Base-by-base conservation (phyloP, 1,140 invertebrate species). In the Bombus confusus region DNA sequence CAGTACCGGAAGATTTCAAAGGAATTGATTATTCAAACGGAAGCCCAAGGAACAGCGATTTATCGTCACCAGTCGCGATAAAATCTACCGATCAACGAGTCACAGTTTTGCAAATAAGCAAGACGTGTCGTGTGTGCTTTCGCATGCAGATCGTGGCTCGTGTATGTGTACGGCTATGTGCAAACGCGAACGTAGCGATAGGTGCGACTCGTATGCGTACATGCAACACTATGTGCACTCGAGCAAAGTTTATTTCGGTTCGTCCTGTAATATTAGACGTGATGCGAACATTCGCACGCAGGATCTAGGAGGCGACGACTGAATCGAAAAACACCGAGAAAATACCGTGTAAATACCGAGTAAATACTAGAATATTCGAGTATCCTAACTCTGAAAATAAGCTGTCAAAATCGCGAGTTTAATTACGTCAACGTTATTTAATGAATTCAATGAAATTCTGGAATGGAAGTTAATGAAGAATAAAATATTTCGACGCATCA, bases 251-350 rank as follows among this genome's bases (percentile, higher is more conserved):
- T 86, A 86, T 86, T 86, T 86, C 73, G 71, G 85, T 86, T 75
- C 80, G 72, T 86, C 85, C 80, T 86, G 85, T 86, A 86, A 86
- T 86, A 86, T 86, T 86, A 86, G 85, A 86, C 81, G 64, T 68
- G 80, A 83, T 83, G 85, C 80, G 73, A 76, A 72, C 80, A 52
- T 73, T 57, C 73, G 25, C n/a, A n/a, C 34, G 47, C 74, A 76
- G 34, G 47, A 76, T 76, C 52, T 76, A 76, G 47, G 52, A 39
- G 22, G 39, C 15, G 66, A 72, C 37, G 28, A 52, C 37, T 57
- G 43, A 80, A 52, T 57, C 22, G n/a, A 0, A 12, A 13, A 22
- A n/a, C 34, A 25, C 0, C 47, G 25, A 37, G 6, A 31, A 47
- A 47, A 47, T 47, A 31, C 28, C 8, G 37, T 3, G 37, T 52